phyloP scores from a whole-genome alignment of 2,113 vertebrate genomes.

The Zosterops borbonicus region DNA sequence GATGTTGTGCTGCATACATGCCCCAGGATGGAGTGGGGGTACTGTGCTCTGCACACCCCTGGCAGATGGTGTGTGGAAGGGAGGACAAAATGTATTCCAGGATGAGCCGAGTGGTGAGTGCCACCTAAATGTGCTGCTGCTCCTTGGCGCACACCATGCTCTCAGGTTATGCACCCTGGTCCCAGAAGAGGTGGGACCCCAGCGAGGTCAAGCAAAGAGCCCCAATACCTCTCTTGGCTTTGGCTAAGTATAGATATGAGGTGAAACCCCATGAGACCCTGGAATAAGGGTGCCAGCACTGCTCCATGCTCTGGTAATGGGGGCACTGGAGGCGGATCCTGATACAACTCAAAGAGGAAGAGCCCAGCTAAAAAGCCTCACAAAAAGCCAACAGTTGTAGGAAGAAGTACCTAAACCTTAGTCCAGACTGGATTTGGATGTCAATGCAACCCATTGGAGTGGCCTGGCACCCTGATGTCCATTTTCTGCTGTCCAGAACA shows the following conservation, averaged over 20 bases:
- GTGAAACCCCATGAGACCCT: not conserved
- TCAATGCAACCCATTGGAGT: not conserved
- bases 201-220: rapidly evolving
- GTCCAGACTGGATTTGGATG: not conserved
- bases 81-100: not conserved
- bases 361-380: not conserved
- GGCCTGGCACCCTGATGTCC: not conserved
- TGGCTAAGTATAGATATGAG: not conserved
- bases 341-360: not conserved
- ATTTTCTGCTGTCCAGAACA: not conserved
- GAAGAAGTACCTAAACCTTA: not conserved
- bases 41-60: not conserved
- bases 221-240: not conserved
- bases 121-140: not conserved
- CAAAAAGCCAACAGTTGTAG: not conserved
- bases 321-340: not conserved
- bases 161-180: too few species aligned
- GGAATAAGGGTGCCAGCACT: rapidly evolving
- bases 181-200: not conserved
- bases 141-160: rapidly evolving
- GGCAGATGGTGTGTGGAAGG: rapidly evolving
- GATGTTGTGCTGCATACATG: not conserved
- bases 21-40: rapidly evolving
- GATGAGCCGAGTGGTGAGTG: not conserved
- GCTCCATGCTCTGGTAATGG: rapidly evolving